Base-by-base conservation (phyloP, 2,888 invertebrate species). In the Limnephilus auricula region DNA sequence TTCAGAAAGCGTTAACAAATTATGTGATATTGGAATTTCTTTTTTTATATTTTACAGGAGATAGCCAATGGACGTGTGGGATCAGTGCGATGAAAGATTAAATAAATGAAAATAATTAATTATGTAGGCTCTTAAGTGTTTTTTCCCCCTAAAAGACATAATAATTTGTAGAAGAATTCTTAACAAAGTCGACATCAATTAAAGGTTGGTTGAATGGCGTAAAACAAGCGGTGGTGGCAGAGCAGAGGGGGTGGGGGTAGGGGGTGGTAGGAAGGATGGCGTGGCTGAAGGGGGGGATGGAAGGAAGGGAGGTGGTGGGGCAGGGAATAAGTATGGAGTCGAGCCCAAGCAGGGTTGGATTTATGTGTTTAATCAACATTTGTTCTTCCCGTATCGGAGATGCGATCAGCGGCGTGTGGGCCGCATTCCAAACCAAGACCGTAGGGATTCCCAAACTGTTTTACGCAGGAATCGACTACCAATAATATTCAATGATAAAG, bases 361-460 rank as follows among this genome's bases (percentile, higher is more conserved):
- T 89, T 89, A 89, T 89, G 89, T 89, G 89, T 89, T 89, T 89
- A 89, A 89, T 89, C 89, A 89, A 80, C 80, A 80, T 80, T 89
- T 89, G 89, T 89, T 89, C 80, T 80, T 87, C 79, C 79, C 89
- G 37, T 89, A 89, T 89, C 89, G 78, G n/a, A 25, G n/a, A 65
- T 25, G 79, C 79, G 79, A 89, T 89, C 89, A 79, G n/a, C 79
- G 32, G 89, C 89, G 89, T 79, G 89, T 79, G 78, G 86, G 86
- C 86, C 32, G 86, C 86, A 86, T 86, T 86, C 86, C 86, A 45
- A 45, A 15, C 45, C 45, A 25, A 18, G 25, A 65, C 50, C 50
- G 25, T 25, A 65, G 50, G 25, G 86, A 34, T 86, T 31, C 50
- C 79, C 50, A 37, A 90, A 90, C 86, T 86, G 31, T 79, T 86